These are phyloP conservation scores for Myotis daubentonii DNA, from an alignment of 2,797 vertebrate genomes.

Conservation along the genomic window DNA sequence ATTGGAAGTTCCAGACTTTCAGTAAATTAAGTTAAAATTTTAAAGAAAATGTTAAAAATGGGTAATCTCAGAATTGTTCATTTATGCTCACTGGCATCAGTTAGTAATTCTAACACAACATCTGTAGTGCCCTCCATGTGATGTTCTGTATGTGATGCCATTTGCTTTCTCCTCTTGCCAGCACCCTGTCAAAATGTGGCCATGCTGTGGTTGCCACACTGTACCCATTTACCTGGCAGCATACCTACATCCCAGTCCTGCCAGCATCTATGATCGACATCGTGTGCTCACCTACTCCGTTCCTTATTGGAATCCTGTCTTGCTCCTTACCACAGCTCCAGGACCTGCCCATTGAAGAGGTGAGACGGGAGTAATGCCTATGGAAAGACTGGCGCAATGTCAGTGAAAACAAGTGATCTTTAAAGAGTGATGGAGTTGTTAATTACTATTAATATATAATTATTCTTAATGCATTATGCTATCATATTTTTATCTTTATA, in stretches of 20 bases:
- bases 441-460: neutral
- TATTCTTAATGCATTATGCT: neutral
- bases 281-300: conserved; percentile 97
- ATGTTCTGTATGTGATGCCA: neutral
- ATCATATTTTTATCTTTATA: neutral
- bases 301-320: conserved; percentile 95
- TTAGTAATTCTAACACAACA: neutral
- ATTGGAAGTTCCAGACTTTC: neutral
- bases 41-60: conserved; percentile 28
- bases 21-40: conserved; percentile 14
- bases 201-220: conserved; percentile 94
- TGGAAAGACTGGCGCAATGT: neutral
- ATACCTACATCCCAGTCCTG: conserved; percentile 97
- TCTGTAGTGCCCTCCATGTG: neutral
- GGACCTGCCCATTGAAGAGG: conserved; percentile 98
- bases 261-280: conserved; percentile 98
- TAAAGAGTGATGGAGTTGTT: neutral
- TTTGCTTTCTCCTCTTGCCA: conserved; percentile 80
- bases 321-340: conserved; percentile 93
- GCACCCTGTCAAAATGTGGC: conserved; percentile 94
- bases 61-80: neutral
- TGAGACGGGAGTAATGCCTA: conserved; percentile 77
- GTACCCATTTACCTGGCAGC: conserved; percentile 98
- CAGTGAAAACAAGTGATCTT: neutral
- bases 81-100: neutral